phyloP scores from a whole-genome alignment of 2,797 vertebrate species.

The Phataginus tricuspis region DNA sequence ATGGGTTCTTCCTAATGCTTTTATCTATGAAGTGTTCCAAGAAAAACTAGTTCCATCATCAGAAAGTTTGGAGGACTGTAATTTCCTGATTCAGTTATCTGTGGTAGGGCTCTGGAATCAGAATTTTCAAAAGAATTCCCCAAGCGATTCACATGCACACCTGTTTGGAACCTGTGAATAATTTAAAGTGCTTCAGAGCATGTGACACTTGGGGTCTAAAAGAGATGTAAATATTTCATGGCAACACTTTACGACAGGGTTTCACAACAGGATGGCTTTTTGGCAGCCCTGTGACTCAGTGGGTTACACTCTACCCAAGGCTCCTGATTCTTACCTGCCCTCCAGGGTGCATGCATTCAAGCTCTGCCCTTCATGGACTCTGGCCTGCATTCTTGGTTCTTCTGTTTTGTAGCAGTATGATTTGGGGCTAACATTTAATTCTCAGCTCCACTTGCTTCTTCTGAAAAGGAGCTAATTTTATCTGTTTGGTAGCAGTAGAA shows the following conservation, averaged over 20 bases:
- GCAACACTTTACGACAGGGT: neutral
- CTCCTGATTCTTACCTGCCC: neutral
- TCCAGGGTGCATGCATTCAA: neutral
- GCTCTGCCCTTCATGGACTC: neutral
- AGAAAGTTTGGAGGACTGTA: neutral
- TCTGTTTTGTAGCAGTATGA: neutral
- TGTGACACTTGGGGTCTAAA: neutral
- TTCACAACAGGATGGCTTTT: neutral
- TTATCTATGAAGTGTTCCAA: neutral
- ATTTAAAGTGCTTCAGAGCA: neutral
- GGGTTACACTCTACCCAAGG: neutral
- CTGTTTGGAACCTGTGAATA: neutral
- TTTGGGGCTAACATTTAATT: neutral
- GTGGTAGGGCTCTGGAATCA: neutral
- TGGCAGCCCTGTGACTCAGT: too few relatives aligned
- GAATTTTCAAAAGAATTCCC: neutral
- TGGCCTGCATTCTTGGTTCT: neutral
- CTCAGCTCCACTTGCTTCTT: neutral
- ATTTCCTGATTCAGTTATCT: neutral
- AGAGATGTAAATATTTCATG: neutral
- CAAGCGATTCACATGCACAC: neutral
- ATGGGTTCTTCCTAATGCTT: neutral
- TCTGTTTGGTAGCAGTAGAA: neutral
- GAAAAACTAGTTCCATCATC: neutral
- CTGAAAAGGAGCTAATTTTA: neutral